Base-by-base conservation (phyloP, 2,113 vertebrate species). In the Pachycephala philippinensis region DNA sequence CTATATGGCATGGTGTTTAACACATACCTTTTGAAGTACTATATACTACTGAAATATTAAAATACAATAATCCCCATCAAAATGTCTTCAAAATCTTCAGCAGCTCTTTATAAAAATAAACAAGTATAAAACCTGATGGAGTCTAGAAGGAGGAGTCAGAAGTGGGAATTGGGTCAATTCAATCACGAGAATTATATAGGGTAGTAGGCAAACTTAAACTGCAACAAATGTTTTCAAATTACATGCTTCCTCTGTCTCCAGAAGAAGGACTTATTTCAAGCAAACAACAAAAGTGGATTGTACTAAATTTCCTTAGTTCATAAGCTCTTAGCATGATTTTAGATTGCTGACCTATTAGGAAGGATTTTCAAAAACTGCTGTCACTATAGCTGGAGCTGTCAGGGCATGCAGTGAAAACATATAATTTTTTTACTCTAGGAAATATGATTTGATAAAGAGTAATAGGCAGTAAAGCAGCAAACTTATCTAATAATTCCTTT, bases 331-430 rank as follows among this genome's bases (percentile, higher is more conserved):
- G 59, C 72, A 97, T 89, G 40, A 69, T 96, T 98, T 96, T 70
- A 70, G 50, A 33, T 22, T 89, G 91, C 94, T 85, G 97, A 24
- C 54, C 44, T 94, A 89, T 92, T 96, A 97, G 78, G 94, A 96
- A 90, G 56, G 61, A 64, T 95, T 79, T 89, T 93, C 84, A 7
- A 65, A 96, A 97, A 92, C 75, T 85, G 47, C 75, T 93, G 93
- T 94, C 81, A 93, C 96, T 98, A 96, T 93, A 96, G 76, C 87
- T 96, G 88, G 76, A 96, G 84, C 87, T 97, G 93, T 97, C 28
- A 49, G 89, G 87, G 50, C 90, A 95, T 85, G 90, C 56, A 96
- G 94, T 76, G 87, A 96, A 97, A 97, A 94, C 1, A 33, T 89
- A 70, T 39, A 96, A 66, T 92, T 95, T 96, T 96, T 97, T 97